phyloP scores from a whole-genome alignment of 2,888 invertebrate species.

The Pediacus dermestoides region DNA sequence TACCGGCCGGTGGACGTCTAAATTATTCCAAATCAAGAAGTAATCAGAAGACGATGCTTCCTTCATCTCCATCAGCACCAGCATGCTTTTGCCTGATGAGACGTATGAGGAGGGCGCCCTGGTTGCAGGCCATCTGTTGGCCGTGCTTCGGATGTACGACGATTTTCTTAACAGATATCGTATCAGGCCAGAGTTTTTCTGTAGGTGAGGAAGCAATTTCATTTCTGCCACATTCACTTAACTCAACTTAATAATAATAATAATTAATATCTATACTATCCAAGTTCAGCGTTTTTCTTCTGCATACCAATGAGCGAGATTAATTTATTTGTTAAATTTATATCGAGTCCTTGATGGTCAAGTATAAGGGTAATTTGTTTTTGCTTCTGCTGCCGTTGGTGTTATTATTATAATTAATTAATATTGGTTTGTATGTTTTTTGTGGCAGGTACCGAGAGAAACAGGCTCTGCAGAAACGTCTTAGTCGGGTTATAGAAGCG shows the following conservation, averaged over 20 bases:
- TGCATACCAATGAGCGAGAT: too few relatives aligned
- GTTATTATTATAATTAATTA: too few relatives aligned
- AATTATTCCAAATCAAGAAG: too few relatives aligned
- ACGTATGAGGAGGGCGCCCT: conserved; percentile 64
- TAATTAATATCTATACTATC: too few relatives aligned
- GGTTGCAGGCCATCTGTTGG: conserved; percentile 47
- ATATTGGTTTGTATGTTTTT: too few relatives aligned
- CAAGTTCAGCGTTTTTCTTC: too few relatives aligned
- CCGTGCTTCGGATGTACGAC: conserved; percentile 58
- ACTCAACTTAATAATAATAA: too few relatives aligned
- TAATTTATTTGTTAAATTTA: too few relatives aligned
- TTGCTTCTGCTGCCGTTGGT: not conserved
- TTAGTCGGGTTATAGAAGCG: conserved; percentile 46
- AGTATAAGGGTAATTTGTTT: not conserved
- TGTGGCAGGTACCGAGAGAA: conserved; percentile 54
- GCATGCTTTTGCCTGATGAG: conserved; percentile 74
- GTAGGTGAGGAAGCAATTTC: conserved; percentile 50
- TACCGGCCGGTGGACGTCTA: too few relatives aligned
- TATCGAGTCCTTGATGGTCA: too few relatives aligned
- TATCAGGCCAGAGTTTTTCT: conserved; percentile 75
- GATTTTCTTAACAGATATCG: conserved; percentile 62
- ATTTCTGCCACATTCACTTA: too few relatives aligned
- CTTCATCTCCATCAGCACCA: too few relatives aligned
- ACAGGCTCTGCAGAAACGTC: conserved; percentile 51
- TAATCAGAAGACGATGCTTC: conserved; percentile 2